phyloP scores from a whole-genome alignment of 2,797 vertebrate species.

The Anomalospiza imberbis region DNA sequence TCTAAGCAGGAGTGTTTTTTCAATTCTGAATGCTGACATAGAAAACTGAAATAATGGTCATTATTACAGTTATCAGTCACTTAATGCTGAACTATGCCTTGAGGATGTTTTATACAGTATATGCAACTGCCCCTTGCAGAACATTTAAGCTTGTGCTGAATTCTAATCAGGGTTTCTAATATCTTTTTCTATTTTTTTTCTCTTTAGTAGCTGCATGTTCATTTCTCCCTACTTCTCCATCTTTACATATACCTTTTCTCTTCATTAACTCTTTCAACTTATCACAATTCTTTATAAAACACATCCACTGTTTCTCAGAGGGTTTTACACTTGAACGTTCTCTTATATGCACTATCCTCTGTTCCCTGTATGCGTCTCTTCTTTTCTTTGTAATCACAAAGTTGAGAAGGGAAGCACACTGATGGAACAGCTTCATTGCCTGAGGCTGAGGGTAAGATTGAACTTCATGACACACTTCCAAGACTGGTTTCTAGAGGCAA shows the following conservation, averaged over 20 bases:
- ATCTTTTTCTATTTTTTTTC: background rate
- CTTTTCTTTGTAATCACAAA: background rate
- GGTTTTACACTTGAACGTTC: background rate
- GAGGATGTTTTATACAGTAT: background rate
- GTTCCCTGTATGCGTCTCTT: rapidly evolving
- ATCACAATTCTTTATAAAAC: background rate
- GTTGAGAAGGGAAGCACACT: background rate
- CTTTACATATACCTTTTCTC: background rate
- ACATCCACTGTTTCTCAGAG: background rate
- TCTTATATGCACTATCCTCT: background rate
- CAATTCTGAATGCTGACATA: background rate
- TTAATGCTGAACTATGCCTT: background rate
- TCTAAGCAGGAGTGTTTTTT: background rate
- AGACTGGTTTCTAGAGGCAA: background rate
- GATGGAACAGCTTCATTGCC: background rate
- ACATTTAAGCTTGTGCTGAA: background rate
- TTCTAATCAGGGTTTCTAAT: background rate
- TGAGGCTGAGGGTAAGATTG: background rate
- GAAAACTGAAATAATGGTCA: conserved; percentile 7
- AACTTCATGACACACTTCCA: background rate
- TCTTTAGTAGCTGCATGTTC: background rate
- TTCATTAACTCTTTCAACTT: background rate
- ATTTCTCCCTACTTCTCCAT: background rate
- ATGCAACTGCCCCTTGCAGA: background rate
- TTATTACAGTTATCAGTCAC: conserved; percentile 5